Evolutionary conservation across 2,888 invertebrate genomes (phyloP).

Genomic region (Ischnus inquisitorius): DNA sequence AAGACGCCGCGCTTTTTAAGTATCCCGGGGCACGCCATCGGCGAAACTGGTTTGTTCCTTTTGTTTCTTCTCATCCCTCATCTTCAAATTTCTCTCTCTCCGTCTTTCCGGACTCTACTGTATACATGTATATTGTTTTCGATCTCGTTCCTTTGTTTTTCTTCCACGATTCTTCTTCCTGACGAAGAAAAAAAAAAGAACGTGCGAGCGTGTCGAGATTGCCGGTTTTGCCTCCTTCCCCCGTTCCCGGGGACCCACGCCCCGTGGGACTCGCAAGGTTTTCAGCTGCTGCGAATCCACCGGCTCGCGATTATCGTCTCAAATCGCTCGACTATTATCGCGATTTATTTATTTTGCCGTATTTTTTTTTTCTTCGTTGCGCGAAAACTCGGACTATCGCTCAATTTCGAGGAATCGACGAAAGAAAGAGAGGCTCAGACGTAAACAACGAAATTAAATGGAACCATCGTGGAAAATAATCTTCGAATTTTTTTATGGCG

Average conservation of each 20-base stretch:
- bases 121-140: slow-evolving; percentile 6
- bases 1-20: slow-evolving; percentile 74
- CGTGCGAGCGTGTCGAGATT: slow-evolving; percentile 12
- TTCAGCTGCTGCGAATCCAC: slow-evolving; percentile 28
- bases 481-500: background rate
- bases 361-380: slow-evolving; percentile 20
- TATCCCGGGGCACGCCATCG: slow-evolving; percentile 83
- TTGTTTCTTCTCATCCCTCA: slow-evolving; percentile 74
- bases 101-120: slow-evolving; percentile 20
- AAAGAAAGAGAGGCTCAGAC: background rate
- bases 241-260: background rate
- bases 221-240: slow-evolving; percentile 4
- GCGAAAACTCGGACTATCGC: slow-evolving; percentile 6
- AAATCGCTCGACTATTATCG: slow-evolving; percentile 38
- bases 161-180: slow-evolving; percentile 2
- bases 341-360: slow-evolving; percentile 14
- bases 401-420: background rate
- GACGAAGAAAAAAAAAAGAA: slow-evolving; percentile 2
- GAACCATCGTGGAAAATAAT: background rate
- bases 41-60: slow-evolving; percentile 75
- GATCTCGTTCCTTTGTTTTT: slow-evolving; percentile 3
- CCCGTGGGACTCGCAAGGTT: slow-evolving; percentile 20
- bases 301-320: background rate
- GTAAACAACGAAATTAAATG: background rate
- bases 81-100: slow-evolving; percentile 27